These are phyloP conservation scores for Orestias chungarensis DNA, from an alignment of 2,797 vertebrate species.

Conservation along the genomic window DNA sequence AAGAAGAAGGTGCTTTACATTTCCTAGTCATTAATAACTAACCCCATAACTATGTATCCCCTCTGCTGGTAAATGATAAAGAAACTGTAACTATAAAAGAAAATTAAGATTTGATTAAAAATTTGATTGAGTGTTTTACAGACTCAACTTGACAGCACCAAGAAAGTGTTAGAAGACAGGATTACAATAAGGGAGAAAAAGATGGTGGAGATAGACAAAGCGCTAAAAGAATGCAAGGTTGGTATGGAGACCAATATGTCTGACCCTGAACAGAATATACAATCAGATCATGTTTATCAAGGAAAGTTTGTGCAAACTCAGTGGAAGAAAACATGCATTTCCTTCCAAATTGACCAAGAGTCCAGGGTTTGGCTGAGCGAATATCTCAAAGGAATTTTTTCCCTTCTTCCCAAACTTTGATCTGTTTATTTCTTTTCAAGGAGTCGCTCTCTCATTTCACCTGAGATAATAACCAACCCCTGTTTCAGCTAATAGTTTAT, in stretches of 20 bases:
- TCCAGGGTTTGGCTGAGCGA: no score
- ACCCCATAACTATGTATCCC: neutral
- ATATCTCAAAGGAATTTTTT: no score
- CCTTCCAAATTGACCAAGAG: no score
- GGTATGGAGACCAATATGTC: accelerated
- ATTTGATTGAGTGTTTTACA: constrained; percentile 15
- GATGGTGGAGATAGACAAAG: constrained; percentile 22
- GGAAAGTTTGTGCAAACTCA: no score
- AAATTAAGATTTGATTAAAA: no score
- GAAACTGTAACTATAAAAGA: no score
- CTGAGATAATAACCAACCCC: no score
- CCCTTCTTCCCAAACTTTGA: no score
- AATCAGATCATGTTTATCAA: neutral
- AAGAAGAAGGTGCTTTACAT: constrained; percentile 57
- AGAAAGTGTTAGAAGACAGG: constrained; percentile 21
- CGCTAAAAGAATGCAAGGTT: constrained; percentile 50
- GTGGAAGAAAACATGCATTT: no score
- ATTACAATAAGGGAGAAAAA: constrained; percentile 31
- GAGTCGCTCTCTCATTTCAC: no score
- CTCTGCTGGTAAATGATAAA: neutral
- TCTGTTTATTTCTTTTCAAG: no score
- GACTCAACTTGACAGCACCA: constrained; percentile 42
- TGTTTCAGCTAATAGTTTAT: no score
- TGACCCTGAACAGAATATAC: neutral
- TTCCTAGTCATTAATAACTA: neutral